Conservation (phyloP, 2,888 invertebrate species). For the Lepetodrilus schrolli region DNA sequence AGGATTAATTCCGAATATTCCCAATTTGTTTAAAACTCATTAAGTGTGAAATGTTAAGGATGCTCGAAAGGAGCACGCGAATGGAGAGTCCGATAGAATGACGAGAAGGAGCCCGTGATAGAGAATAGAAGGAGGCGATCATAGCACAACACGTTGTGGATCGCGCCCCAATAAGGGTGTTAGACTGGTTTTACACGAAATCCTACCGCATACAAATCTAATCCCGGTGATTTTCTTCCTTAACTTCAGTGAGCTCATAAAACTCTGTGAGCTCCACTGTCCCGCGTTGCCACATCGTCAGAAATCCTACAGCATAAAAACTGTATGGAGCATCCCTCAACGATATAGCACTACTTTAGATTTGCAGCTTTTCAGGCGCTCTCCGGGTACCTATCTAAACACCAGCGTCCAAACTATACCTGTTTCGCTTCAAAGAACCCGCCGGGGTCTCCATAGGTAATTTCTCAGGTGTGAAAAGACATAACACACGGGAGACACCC, state of each 20-base stretch:
- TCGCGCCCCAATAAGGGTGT: background rate
- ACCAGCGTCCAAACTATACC: background rate
- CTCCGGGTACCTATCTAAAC: background rate
- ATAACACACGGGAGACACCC: background rate
- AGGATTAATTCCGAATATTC: background rate
- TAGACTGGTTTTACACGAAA: background rate
- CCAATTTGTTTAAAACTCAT: slow-evolving; percentile 12
- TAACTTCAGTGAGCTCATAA: slow-evolving; percentile 21
- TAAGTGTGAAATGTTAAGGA: slow-evolving; percentile 19
- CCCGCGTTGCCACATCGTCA: background rate
- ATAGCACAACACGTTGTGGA: background rate
- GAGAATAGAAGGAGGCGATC: background rate
- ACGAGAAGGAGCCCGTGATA: too few species aligned
- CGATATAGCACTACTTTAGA: background rate
- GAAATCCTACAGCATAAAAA: background rate
- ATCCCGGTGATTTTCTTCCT: slow-evolving; percentile 3
- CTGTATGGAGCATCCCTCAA: background rate
- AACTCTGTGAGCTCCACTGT: background rate
- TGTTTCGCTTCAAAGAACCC: slow-evolving; percentile 13
- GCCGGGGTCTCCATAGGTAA: background rate
- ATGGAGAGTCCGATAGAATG: background rate
- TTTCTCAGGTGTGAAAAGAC: slow-evolving; percentile 16
- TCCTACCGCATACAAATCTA: slow-evolving; percentile 19
- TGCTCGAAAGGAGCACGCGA: background rate
- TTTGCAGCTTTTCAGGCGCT: background rate